A percentile compares a stretch with the other conserved stretches of the same genome.
Conservation (phyloP, 1,140 invertebrate species). For the Scaptomyza graminum region DNA sequence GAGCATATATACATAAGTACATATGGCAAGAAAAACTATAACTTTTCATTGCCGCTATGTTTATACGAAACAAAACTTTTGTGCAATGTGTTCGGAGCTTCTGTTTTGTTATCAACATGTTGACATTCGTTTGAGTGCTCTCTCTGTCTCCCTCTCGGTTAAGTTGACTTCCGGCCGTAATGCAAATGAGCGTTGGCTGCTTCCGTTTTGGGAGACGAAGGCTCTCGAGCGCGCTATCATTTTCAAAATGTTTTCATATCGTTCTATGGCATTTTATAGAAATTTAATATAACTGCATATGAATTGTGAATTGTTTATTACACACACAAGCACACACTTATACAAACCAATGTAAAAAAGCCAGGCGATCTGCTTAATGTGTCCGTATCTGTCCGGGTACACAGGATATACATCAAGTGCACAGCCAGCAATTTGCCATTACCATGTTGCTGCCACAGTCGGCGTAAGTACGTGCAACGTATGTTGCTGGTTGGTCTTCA, state of each 20-base stretch:
- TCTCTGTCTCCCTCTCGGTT: constrained; percentile 10
- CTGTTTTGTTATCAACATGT: constrained; percentile 77
- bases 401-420: constrained; percentile 25
- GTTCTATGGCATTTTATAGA: constrained; percentile 47
- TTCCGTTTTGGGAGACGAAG: constrained; percentile 60
- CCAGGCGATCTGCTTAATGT: neutral
- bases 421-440: constrained; percentile 58
- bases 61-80: constrained; percentile 42
- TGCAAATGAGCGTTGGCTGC: constrained; percentile 74
- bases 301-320: constrained; percentile 56
- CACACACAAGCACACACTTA: neutral
- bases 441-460: constrained; percentile 44
- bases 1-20: too few relatives aligned
- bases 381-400: neutral
- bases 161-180: constrained; percentile 63
- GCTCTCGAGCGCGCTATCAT: constrained; percentile 54
- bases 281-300: constrained; percentile 57
- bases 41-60: constrained; percentile 25
- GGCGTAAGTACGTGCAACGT: constrained; percentile 68
- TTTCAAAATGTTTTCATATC: constrained; percentile 65
- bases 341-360: neutral
- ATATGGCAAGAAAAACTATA: neutral
- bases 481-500: constrained; percentile 42
- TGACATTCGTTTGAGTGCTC: constrained; percentile 64
- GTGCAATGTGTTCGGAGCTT: constrained; percentile 43